Evolutionary conservation across 2,113 vertebrate species (phyloP), one percentile per base, ranked within the genome.

Genomic region (Prunella fulvescens): DNA sequence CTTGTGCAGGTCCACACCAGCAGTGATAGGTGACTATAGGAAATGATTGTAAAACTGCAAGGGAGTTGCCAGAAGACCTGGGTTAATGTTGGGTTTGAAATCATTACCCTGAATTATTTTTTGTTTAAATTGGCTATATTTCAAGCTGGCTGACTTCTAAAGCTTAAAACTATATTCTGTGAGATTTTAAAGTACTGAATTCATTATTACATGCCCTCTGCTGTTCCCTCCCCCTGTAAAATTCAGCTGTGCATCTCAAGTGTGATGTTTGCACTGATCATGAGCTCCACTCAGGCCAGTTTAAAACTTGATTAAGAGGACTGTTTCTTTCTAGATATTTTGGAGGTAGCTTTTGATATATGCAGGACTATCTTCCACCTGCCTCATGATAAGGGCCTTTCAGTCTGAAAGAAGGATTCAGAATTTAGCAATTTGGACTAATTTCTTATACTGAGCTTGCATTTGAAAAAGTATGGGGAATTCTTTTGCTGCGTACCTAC

Each of bases 91-190:
- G 4, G 62, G 47, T 77, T 71, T 90, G 56, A 92, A 94, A 88
- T 92, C 61, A 44, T 86, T 92, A 71, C 44, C 37, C 33, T 78
- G 56, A 95, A 67, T 81, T 92, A 37, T 77, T 81, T 92, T 82
- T 82, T 94, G 64, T 95, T 95, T 77, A 66, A 92, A 80, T 92
- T 95, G 45, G 71, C 79, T 73, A 0, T 87, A 48, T 93, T 93
- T 95, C 67, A 88, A 57, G 14, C 23, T 92, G 58, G 8, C 64
- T 90, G 86, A 78, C 64, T 95, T 77, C 37, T 86, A 73, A 79
- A 57, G 39, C 58, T 87, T 85, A 57, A 81, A 87, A 28, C 14
- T 74, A 53, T 81, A 7, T 67, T 87, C 53, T 65, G 20, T 91
- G 78, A 88, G 45, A 77, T 90, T 91, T 95, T 90, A 67, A 33